Conservation (phyloP, 2,113 vertebrate species). For the Chaetodon trifascialis region DNA sequence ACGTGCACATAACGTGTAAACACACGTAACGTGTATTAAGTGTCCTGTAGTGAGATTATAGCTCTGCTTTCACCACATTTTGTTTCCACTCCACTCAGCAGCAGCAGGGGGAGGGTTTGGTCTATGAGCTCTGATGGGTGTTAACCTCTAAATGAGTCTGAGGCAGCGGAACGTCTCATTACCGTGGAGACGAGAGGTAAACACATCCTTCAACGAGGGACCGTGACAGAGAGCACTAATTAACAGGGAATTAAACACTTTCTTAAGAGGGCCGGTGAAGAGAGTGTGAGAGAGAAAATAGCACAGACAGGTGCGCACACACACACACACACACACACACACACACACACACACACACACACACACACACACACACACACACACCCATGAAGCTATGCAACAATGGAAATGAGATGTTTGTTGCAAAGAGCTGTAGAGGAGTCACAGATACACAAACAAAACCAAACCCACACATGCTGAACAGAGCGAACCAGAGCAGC, state of each 20-base stretch:
- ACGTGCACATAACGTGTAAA: not conserved
- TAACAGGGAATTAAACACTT: conserved; percentile 68
- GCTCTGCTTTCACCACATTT: not conserved
- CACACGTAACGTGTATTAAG: not conserved
- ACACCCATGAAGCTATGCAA: not conserved
- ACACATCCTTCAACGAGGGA: conserved; percentile 60
- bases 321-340: not conserved
- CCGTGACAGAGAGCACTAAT: conserved; percentile 67
- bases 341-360: conserved; percentile 8
- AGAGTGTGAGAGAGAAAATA: conserved; percentile 6
- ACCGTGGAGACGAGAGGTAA: conserved; percentile 67
- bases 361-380: not conserved
- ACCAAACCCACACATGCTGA: not conserved
- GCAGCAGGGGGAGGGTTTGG: conserved; percentile 14
- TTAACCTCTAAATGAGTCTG: conserved; percentile 63
- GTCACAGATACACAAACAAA: not conserved
- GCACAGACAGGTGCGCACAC: not conserved
- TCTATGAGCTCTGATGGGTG: conserved; percentile 47
- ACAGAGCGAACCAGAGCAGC: not conserved
- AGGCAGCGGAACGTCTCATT: conserved; percentile 71
- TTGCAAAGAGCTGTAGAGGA: not conserved
- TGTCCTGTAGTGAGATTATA: not conserved
- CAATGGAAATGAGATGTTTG: not conserved
- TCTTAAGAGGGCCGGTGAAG: conserved; percentile 38
- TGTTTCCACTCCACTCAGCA: not conserved